Conservation (phyloP, 2,113 vertebrate species). For the Melanostigma gelatinosum region DNA sequence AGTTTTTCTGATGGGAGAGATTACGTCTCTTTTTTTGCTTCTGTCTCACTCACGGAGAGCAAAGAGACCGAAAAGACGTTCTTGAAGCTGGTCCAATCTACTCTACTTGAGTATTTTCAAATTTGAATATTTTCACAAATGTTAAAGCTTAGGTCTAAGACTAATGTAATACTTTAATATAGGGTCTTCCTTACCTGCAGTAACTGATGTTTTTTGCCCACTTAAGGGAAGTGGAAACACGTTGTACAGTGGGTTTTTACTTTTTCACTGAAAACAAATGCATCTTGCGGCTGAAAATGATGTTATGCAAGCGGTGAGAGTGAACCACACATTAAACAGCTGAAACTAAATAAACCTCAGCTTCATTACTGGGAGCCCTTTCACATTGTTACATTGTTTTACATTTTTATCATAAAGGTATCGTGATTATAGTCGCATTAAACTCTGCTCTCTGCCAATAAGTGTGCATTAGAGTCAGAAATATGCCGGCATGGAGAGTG, state of each 20-base stretch:
- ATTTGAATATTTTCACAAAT: constrained; percentile 58
- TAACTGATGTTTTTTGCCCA: background rate
- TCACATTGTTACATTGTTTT: background rate
- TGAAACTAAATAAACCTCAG: background rate
- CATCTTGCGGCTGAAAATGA: background rate
- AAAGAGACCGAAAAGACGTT: constrained; percentile 28
- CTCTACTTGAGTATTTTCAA: constrained; percentile 19
- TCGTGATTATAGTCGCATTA: background rate
- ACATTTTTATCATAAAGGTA: background rate
- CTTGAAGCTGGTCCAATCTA: constrained; percentile 38
- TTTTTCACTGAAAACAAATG: background rate
- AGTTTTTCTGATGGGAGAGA: constrained; percentile 32
- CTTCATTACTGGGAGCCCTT: background rate
- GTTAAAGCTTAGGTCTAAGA: constrained; percentile 41
- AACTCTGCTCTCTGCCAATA: background rate
- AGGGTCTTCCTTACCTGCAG: background rate
- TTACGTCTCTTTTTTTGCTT: constrained; percentile 40
- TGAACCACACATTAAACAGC: background rate
- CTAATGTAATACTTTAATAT: constrained; percentile 29
- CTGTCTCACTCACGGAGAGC: constrained; percentile 30
- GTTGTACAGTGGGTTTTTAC: background rate
- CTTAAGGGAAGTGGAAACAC: background rate
- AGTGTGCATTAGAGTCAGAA: background rate
- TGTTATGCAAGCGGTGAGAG: background rate
- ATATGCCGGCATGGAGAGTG: background rate